Evolutionary conservation across 2,113 vertebrate species (phyloP), one percentile per base, ranked within the genome.

Genomic region (Ancistrus triradiatus): DNA sequence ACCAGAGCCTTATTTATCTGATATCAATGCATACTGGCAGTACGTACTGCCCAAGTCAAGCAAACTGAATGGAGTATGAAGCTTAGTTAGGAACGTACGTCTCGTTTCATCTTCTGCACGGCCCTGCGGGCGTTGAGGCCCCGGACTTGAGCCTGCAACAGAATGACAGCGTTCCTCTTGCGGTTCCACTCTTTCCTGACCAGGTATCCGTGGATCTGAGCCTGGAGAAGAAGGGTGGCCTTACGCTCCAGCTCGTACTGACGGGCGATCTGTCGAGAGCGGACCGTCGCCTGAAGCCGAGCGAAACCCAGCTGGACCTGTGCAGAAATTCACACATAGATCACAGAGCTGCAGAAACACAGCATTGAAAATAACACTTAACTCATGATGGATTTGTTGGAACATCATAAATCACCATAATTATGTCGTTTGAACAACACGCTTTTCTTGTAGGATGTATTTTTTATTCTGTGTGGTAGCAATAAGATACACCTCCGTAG

Each of bases 221-320:
- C 82, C 76, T 99, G 95, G 4, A 98, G 76, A 57, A 83, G 49
- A 2, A 91, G 46, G 52, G 86, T 47, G 0, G 27, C 77, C 25
- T 75, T 66, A 0, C 86, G 76, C 43, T 83, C 80, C 67, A 73
- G 80, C 71, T 84, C 81, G 19, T 96, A 95, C 14, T 79, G 80
- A 33, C 73, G 78, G 0, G 76, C 63, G 6, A 96, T 74, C 53
- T 86, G 84, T 6, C 76, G 89, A 48, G 91, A 82, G 8, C 85
- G 90, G 33, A 81, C 79, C 22, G 89, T 82, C 0, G 95, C 95
- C 76, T 94, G 96, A 28, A 99, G 83, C n/a, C 96, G 92, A 1
- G 85, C 82, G 0, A 92, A 93, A 27, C 96, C 95, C 66, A 91
- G 74, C 71, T 91, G 78, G 63, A 89, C 85, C 96, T 98, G 72